Percentiles rank a stretch among this genome's conserved stretches.
phyloP scores from a whole-genome alignment of 2,888 invertebrate genomes.

The Trichacis sp. region DNA sequence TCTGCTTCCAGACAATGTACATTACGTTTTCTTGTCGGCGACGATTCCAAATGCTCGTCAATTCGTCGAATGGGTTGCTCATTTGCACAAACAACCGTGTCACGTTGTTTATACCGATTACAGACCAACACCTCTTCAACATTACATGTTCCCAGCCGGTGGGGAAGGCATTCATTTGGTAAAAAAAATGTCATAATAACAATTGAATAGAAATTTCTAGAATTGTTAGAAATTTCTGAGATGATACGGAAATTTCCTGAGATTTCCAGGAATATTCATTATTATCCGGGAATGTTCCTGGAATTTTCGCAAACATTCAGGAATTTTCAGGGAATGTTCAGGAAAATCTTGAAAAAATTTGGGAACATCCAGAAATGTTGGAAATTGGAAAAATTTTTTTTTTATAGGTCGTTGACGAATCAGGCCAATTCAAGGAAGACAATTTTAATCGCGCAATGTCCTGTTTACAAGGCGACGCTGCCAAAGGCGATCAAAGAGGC shows the following conservation, averaged over 20 bases:
- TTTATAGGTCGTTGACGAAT: slow-evolving; percentile 62
- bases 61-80: slow-evolving; percentile 94
- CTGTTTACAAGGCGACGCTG: slow-evolving; percentile 86
- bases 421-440: slow-evolving; percentile 96
- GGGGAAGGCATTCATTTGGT: slow-evolving; percentile 97
- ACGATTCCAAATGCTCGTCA: slow-evolving; percentile 99
- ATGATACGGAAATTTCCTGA: too few species aligned
- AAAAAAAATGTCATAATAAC: too few species aligned
- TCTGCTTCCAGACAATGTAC: slow-evolving; percentile 95
- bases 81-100: slow-evolving; percentile 95
- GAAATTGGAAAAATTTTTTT: too few species aligned
- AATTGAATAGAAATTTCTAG: too few species aligned
- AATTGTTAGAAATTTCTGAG: too few species aligned
- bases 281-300: too few species aligned
- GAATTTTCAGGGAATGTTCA: too few species aligned
- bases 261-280: too few species aligned
- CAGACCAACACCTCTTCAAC: slow-evolving; percentile 96
- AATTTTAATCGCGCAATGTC: slow-evolving; percentile 99
- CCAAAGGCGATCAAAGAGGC: slow-evolving; percentile 84
- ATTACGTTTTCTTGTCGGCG: slow-evolving; percentile 98
- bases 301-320: too few species aligned
- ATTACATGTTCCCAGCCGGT: slow-evolving; percentile 97
- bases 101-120: slow-evolving; percentile 99
- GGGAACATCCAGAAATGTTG: too few species aligned
- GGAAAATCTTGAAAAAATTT: too few species aligned